Evolutionary conservation across 53 echinoderm and acorn worm genomes (phyloP).

Genomic region (Hippasteria phrygiana): DNA sequence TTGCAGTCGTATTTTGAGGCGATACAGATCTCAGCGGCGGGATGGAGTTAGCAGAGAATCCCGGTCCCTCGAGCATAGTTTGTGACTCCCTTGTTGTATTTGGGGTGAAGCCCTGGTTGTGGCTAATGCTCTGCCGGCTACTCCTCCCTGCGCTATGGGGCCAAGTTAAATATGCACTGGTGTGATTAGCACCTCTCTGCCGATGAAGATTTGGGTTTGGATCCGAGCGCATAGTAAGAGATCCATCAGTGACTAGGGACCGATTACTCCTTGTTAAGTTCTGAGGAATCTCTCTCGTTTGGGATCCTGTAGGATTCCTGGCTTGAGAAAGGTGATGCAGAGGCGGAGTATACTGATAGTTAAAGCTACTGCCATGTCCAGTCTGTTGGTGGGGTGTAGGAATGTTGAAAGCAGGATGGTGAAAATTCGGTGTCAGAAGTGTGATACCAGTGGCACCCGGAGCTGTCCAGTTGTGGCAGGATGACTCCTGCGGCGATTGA

Average conservation of each 20-base stretch:
- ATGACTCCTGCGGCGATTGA: background rate
- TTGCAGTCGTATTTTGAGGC: background rate
- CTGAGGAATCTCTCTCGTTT: background rate
- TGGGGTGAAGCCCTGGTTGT: background rate
- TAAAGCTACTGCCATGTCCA: background rate
- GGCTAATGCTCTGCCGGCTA: background rate
- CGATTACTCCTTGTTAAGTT: background rate
- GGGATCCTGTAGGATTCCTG: too few species aligned
- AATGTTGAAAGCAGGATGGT: background rate
- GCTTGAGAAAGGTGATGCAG: background rate
- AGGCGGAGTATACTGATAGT: background rate
- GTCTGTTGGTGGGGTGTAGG: background rate
- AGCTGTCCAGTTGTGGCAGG: background rate
- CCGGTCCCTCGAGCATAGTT: background rate
- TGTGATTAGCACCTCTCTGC: background rate
- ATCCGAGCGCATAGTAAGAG: background rate
- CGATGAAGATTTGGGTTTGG: background rate
- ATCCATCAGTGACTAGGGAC: background rate
- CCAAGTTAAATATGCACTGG: background rate
- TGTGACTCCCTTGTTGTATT: background rate
- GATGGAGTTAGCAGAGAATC: background rate
- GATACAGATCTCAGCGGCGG: background rate
- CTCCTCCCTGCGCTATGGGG: background rate
- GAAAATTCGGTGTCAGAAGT: background rate
- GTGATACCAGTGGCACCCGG: background rate